These are phyloP conservation scores for Malurus cyaneus DNA, from an alignment of 2,113 vertebrate genomes.

Conservation along the genomic window DNA sequence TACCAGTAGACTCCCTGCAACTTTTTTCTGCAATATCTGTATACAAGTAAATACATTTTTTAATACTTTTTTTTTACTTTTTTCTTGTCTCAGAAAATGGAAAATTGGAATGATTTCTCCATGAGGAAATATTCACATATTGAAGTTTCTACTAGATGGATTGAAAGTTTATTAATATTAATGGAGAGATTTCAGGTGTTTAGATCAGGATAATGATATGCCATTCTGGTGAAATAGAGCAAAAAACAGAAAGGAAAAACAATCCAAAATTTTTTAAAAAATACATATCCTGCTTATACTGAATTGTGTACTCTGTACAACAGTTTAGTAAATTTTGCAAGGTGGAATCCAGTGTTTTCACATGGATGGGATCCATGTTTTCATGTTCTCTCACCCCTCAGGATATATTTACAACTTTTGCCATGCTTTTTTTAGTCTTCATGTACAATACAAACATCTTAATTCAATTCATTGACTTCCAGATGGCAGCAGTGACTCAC, in stretches of 20 bases:
- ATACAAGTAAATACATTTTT: neutral
- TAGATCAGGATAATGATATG: neutral
- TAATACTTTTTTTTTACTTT: neutral
- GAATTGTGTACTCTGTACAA: neutral
- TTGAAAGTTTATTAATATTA: neutral
- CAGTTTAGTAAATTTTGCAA: neutral
- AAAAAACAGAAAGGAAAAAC: neutral
- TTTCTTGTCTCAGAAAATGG: neutral
- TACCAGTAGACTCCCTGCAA: neutral
- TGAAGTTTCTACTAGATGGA: neutral
- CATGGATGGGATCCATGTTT: neutral
- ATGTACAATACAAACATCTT: neutral
- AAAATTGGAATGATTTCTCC: neutral
- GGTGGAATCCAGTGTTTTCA: neutral
- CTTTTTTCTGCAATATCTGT: neutral
- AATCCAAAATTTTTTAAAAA: neutral
- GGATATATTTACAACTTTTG: neutral
- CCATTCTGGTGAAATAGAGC: neutral
- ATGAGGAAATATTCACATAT: neutral
- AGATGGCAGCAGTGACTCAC: neutral
- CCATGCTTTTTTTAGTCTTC: neutral
- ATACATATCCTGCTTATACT: neutral
- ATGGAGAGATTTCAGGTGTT: neutral
- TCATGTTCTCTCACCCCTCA: neutral
- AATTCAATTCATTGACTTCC: neutral